Evolutionary conservation across 2,113 vertebrate species (phyloP), one percentile per base, ranked within the genome.

Genomic region (Thinocorus orbignyianus): DNA sequence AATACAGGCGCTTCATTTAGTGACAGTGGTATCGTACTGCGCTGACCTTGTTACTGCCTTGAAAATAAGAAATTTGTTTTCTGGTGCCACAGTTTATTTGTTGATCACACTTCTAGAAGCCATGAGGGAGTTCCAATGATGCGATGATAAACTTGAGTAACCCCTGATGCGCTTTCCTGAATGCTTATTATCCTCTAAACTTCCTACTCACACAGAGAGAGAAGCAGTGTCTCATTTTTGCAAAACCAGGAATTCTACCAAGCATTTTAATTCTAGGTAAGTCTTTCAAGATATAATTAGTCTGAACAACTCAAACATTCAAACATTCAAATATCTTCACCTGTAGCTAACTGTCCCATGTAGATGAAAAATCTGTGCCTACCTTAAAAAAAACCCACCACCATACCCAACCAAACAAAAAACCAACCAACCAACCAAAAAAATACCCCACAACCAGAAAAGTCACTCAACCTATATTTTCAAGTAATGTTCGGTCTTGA

Each of bases 41-140:
- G 42, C 14, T 92, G 89, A 95, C 95, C 83, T 39, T 0, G 1
- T 89, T 97, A 94, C 51, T 65, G 52, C 81, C 80, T 81, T 84
- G 78, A 94, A 94, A 95, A 92, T 55, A 88, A 71, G 83, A 54
- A 68, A 71, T 74, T 92, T 89, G 15, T 81, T 84, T 93, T 91
- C 55, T 39, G 64, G 6, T 74, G 48, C 69, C 84, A 13, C 66
- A 72, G 17, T 93, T 78, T 86, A 78, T 90, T 94, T 95, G 86
- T 92, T 93, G 86, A 89, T 93, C 69, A 57, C 88, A 68, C 83
- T 88, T 86, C 39, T 20, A 48, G 60, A 62, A 86, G 52, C 52
- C 76, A 91, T 1, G 11, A 92, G 60, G 55, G 72, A 94, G 52
- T 77, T 88, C 48, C 70, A 85, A 87, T 85, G 90, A 88, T 92